These are phyloP conservation scores for Melitaea cinxia DNA, from an alignment of 1,140 invertebrate genomes.

Conservation along the genomic window DNA sequence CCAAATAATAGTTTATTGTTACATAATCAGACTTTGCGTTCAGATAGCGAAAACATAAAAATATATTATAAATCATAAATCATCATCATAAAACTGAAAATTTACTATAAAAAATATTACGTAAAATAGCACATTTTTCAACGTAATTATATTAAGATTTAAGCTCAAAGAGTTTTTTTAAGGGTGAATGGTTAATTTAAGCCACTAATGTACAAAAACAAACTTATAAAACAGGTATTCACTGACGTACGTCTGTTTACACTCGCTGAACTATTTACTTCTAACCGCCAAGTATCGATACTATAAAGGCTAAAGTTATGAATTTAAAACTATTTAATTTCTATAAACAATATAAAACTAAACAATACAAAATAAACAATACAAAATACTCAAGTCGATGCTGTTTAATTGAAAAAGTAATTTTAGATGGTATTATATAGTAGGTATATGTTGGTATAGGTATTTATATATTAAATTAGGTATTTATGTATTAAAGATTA, in stretches of 20 bases:
- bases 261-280: constrained; percentile 4
- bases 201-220: constrained; percentile 4
- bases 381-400: background rate
- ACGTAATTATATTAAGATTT: background rate
- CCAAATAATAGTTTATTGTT: no score
- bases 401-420: background rate
- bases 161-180: background rate
- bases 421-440: no score
- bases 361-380: background rate
- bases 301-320: background rate
- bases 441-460: no score
- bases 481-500: no score
- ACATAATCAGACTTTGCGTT: no score
- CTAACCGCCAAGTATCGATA: constrained; percentile 3
- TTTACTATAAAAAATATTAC: no score
- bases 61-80: no score
- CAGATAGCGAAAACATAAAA: no score
- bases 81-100: no score
- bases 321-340: background rate
- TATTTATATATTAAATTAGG: no score
- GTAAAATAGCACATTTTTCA: no score
- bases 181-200: constrained; percentile 4
- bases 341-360: constrained; percentile 1
- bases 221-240: constrained; percentile 5
- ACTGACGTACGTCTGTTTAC: background rate